Base-by-base conservation (phyloP, 2,888 invertebrate genomes). In the Coleophora flavipennella region DNA sequence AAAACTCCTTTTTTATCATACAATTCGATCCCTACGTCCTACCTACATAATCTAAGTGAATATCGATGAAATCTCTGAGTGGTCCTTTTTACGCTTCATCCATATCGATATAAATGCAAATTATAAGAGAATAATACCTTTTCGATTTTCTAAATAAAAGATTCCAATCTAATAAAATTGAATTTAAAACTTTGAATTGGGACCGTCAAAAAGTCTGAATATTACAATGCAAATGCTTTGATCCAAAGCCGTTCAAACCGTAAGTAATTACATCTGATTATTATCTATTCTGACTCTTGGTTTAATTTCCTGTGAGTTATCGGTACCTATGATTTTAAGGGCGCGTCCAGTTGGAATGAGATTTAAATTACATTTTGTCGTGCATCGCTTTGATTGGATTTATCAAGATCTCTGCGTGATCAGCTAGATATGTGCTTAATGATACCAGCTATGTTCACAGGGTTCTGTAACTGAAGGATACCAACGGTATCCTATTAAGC, bases 311-410 rank as follows among this genome's bases (percentile, higher is more conserved):
- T 59, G 49, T 57, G 51, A 48, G 55, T 53, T n/a, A 33, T 33
- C 31, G 31, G 50, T 50, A 62, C 64, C 20, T 20, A 6, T 3
- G 6, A 20, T 20, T 61, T 57, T 62, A 59, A 48, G 46, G 43
- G 51, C 52, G 48, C 56, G 52, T 62, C 65, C 62, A 52, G 53
- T 45, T 54, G 45, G 49, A 66, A 67, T 65, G 63, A 61, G 59
- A 57, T 67, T 66, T 63, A 63, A 71, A 74, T 72, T 66, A 59
- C 61, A 55, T 66, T 71, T 69, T 72, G 64, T 61, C 67, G 66
- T 68, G 68, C 52, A 54, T 62, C 55, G 58, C 56, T 50, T 50
- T 66, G 66, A 63, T 64, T 61, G 57, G 38, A 44, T 45, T 57
- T 59, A 70, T 67, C 66, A 48, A 57, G 60, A 67, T 65, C 55